Conservation (phyloP, 1,140 invertebrate species). For the Aphelinus atriplicis region DNA sequence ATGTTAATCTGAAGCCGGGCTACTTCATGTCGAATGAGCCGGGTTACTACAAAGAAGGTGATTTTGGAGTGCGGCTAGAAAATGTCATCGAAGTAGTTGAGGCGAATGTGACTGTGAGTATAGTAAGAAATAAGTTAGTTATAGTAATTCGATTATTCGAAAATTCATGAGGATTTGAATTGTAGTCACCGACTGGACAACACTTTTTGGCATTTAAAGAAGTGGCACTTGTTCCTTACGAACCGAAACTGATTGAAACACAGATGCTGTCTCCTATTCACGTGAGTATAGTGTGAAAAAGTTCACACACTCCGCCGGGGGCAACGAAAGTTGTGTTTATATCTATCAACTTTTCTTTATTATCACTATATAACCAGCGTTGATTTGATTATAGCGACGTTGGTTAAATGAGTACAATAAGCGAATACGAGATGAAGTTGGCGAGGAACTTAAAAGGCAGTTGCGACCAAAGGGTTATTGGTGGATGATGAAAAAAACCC, state of each 20-base stretch:
- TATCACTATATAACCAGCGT: slow-evolving; percentile 9
- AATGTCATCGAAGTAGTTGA: slow-evolving; percentile 89
- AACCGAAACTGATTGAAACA: slow-evolving; percentile 87
- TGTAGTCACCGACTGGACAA: slow-evolving; percentile 61
- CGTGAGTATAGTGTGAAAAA: slow-evolving; percentile 62
- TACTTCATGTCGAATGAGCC: slow-evolving; percentile 89
- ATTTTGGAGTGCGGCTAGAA: slow-evolving; percentile 92
- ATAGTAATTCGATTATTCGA: too few species aligned
- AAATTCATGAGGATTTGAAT: slow-evolving; percentile 1
- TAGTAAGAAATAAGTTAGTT: neutral
- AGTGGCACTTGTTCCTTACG: slow-evolving; percentile 91
- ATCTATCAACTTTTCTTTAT: slow-evolving; percentile 6
- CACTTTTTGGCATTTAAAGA: slow-evolving; percentile 80
- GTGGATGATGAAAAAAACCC: slow-evolving; percentile 84
- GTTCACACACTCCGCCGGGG: neutral
- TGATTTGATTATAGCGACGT: slow-evolving; percentile 69
- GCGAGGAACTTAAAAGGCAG: slow-evolving; percentile 75
- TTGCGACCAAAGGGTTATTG: slow-evolving; percentile 75
- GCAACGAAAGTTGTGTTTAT: slow-evolving; percentile 9
- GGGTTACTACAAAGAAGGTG: slow-evolving; percentile 81
- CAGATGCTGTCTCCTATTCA: slow-evolving; percentile 79
- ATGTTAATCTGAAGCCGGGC: slow-evolving; percentile 73
- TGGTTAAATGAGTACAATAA: slow-evolving; percentile 85
- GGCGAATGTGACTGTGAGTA: slow-evolving; percentile 58
- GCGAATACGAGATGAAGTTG: slow-evolving; percentile 75